phyloP scores from a whole-genome alignment of 2,888 invertebrate species.

The Cordilura impudica region DNA sequence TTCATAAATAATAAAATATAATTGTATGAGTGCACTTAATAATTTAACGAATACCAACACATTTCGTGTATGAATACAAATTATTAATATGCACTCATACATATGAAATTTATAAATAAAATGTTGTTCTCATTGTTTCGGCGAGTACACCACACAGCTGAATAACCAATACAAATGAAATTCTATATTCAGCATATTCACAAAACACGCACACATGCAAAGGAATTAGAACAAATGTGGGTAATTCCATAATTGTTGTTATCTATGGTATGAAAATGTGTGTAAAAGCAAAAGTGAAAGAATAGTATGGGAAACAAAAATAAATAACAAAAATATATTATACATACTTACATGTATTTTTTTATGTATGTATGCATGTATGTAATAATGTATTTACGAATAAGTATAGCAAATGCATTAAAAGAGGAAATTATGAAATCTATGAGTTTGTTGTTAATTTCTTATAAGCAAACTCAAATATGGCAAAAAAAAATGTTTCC shows the following conservation, averaged over 20 bases:
- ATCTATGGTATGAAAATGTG: conserved; percentile 14
- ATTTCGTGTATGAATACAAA: neutral
- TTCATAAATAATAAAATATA: neutral
- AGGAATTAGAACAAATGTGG: conserved; percentile 31
- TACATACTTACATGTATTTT: neutral
- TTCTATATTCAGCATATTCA: conserved; percentile 49
- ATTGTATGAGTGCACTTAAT: conserved; percentile 41
- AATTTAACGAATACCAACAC: conserved; percentile 23
- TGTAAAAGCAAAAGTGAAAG: conserved; percentile 25
- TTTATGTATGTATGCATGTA: conserved; percentile 1
- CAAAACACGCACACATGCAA: conserved; percentile 12
- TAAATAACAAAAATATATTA: conserved; percentile 1
- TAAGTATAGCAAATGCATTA: neutral
- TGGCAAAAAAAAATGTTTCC: no score
- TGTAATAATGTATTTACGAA: neutral
- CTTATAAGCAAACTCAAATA: neutral
- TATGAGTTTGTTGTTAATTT: neutral
- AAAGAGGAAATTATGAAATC: neutral
- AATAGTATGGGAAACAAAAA: conserved; percentile 30
- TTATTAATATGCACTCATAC: conserved; percentile 22
- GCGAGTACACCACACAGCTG: conserved; percentile 24
- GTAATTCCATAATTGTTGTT: conserved; percentile 28
- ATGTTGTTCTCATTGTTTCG: conserved; percentile 24
- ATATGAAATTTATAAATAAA: conserved; percentile 14
- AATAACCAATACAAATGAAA: conserved; percentile 52